Percentiles rank a stretch among this genome's conserved stretches.
These are phyloP conservation scores for Zaprionus davidi DNA, from an alignment of 1,140 invertebrate species.

Conservation along the genomic window DNA sequence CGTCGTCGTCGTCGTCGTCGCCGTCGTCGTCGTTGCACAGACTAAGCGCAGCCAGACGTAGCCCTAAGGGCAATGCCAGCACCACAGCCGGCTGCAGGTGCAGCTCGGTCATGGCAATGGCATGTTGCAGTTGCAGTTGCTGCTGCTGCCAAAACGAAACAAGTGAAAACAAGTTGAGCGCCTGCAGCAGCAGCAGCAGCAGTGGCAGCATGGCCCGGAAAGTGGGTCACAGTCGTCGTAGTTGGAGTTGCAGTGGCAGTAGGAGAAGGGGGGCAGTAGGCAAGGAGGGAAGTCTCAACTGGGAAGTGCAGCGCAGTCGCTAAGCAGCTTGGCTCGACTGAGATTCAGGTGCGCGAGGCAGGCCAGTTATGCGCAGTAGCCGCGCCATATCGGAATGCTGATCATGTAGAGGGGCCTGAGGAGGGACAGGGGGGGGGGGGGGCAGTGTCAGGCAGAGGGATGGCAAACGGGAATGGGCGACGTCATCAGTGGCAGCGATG, in stretches of 20 bases:
- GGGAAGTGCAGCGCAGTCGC: constrained; percentile 13
- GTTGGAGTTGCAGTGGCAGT: constrained; percentile 6
- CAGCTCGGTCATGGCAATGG: constrained; percentile 42
- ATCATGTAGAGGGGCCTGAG: neutral
- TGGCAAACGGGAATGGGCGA: constrained; percentile 42
- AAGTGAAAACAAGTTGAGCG: constrained; percentile 80
- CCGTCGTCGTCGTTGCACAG: neutral
- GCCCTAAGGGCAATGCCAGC: constrained; percentile 45
- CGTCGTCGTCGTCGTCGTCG: no score
- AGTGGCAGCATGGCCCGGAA: constrained; percentile 49
- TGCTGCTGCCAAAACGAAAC: constrained; percentile 69
- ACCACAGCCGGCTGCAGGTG: constrained; percentile 23
- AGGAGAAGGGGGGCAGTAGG: constrained; percentile 6
- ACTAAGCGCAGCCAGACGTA: constrained; percentile 36
- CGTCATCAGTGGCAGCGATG: constrained; percentile 40
- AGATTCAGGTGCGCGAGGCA: constrained; percentile 63
- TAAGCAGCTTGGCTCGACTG: constrained; percentile 41
- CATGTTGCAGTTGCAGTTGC: constrained; percentile 57
- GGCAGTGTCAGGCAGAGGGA: neutral
- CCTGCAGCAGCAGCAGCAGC: constrained; percentile 37
- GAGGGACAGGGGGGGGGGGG: neutral
- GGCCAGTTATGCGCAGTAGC: constrained; percentile 45
- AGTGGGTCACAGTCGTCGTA: constrained; percentile 68
- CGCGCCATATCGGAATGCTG: constrained; percentile 50
- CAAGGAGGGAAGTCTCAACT: constrained; percentile 12